Evolutionary conservation across 2,113 vertebrate genomes (phyloP).

Genomic region (Myrmophylax atrothorax): DNA sequence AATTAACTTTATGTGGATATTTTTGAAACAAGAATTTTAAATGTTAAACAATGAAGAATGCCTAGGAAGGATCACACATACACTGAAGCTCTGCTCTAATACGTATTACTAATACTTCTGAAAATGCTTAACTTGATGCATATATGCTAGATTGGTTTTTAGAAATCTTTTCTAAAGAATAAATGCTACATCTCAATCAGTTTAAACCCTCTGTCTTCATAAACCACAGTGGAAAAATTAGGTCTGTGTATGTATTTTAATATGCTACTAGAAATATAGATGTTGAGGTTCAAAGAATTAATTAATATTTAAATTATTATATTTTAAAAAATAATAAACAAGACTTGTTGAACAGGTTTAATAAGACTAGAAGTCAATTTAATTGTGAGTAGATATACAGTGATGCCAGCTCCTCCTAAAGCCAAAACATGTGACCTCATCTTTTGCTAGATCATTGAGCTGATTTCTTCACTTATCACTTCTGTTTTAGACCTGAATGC

Average conservation of each 20-base stretch:
- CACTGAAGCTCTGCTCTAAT: background rate
- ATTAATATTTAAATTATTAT: background rate
- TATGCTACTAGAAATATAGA: background rate
- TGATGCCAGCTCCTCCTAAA: background rate
- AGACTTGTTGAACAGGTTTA: slow-evolving; percentile 33
- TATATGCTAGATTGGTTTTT: background rate
- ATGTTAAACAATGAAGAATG: background rate
- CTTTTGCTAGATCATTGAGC: background rate
- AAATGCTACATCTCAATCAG: background rate
- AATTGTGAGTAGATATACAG: background rate
- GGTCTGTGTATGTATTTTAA: background rate
- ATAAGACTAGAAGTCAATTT: background rate
- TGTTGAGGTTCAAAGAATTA: background rate
- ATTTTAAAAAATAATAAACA: background rate
- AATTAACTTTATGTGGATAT: background rate
- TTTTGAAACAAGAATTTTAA: background rate
- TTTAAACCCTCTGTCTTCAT: background rate
- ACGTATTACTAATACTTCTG: background rate
- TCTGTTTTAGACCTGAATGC: background rate
- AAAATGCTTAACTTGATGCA: background rate
- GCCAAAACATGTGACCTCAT: background rate
- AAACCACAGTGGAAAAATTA: background rate
- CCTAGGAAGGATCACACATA: background rate
- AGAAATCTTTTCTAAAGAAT: background rate
- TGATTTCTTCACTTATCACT: background rate